Evolutionary conservation across 2,113 vertebrate species (phyloP).

Genomic region (Mormoops blainvillei): DNA sequence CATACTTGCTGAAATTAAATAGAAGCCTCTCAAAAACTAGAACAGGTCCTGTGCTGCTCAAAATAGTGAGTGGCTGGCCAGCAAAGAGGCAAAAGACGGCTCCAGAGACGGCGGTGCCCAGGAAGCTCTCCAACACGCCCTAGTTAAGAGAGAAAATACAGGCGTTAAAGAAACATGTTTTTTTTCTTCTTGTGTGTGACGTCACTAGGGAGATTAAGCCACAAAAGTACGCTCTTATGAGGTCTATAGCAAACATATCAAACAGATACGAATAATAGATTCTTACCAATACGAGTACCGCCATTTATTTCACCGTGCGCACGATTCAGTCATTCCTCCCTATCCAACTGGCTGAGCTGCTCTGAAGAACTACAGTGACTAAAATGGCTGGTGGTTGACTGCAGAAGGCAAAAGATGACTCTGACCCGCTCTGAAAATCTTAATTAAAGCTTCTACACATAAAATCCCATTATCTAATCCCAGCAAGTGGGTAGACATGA

Average conservation of each 20-base stretch:
- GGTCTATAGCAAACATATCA: neutral
- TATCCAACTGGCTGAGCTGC: neutral
- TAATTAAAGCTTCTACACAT: neutral
- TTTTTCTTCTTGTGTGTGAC: neutral
- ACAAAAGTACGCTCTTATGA: neutral
- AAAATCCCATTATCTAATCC: neutral
- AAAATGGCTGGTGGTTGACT: neutral
- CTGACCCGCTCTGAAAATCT: neutral
- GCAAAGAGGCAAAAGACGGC: constrained; percentile 93
- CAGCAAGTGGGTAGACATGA: neutral
- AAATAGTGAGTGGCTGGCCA: constrained; percentile 95
- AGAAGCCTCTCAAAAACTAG: constrained; percentile 97
- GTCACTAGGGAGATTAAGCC: neutral
- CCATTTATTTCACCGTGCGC: neutral
- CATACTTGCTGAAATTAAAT: constrained; percentile 97
- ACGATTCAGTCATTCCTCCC: neutral
- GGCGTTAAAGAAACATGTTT: neutral
- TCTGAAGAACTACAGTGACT: neutral
- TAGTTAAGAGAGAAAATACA: constrained; percentile 61
- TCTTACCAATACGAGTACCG: neutral
- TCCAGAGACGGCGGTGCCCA: constrained; percentile 93
- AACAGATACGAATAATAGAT: neutral
- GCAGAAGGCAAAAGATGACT: neutral
- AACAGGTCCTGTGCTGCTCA: constrained; percentile 98
- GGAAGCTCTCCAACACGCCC: constrained; percentile 98